Evolutionary conservation across 2,797 vertebrate genomes (phyloP), one percentile per base, ranked within the genome.

Genomic region (Xenentodon cancila): DNA sequence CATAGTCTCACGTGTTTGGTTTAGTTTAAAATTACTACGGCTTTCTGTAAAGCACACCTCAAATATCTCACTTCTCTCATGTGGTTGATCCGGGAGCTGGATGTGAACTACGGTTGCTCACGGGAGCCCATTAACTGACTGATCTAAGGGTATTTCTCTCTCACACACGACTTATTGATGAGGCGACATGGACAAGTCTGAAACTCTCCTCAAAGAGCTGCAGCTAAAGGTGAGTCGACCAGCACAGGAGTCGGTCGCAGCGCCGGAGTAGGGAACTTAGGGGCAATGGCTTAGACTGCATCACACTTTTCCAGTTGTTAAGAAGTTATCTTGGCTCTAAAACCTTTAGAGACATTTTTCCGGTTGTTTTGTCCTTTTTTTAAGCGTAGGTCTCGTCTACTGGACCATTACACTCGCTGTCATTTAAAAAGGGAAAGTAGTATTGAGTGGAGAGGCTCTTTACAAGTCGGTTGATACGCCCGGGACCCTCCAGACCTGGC

Each of bases 151-250:
- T 48, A 5, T 16, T 53, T 50, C 52, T 4, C 7, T 18, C 27
- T 51, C 7, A 20, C 17, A 19, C 15, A 4, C 40, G 40, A 19
- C 7, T 16, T 37, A 22, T 42, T 45, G 13, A 64, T 45, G 9
- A 75, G 53, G 34, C 50, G 69, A 25, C 53, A 93, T 92, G 92
- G 88, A 92, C 50, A 92, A 79, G 67, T 13, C 18, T 42, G 88
- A 91, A 32, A 89, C 67, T 22, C 52, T 88, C 15, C 3, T 86
- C 42, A 93, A 87, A 78, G 89, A 89, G 73, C 88, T 85, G 55
- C 90, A 89, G 68, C 84, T 93, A 6, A 91, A 88, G 89, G 91
- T 93, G 77, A 84, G 89, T 81, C 16, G 2, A 62, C 25, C 17
- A 21, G 15, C 5, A 11, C 12, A 1, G 7, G 15, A 3, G 8